phyloP scores from a whole-genome alignment of 2,888 invertebrate genomes.

The Rhagonycha fulva region DNA sequence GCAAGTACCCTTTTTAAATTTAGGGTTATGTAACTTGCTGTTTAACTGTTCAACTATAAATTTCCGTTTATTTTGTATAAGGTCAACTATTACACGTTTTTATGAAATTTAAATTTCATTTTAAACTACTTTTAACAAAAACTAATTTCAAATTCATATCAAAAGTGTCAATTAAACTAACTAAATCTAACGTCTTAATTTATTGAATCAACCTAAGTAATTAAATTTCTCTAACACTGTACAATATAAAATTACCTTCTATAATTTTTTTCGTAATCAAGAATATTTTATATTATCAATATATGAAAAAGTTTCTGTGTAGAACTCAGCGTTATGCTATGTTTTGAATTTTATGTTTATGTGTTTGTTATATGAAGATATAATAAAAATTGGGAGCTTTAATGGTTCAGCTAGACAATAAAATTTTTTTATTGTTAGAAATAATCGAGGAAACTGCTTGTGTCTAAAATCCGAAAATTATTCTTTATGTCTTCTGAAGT shows the following conservation, averaged over 20 bases:
- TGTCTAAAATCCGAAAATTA: neutral
- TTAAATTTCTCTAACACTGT: neutral
- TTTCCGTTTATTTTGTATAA: no score
- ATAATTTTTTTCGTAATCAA: neutral
- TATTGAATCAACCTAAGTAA: neutral
- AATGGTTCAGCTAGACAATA: neutral
- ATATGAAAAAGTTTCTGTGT: neutral
- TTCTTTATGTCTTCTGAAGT: neutral
- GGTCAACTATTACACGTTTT: no score
- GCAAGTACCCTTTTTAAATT: no score
- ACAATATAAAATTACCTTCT: neutral
- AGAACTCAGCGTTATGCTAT: neutral
- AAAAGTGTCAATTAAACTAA: neutral
- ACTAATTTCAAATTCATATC: neutral
- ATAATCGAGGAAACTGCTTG: neutral
- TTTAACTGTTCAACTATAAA: no score
- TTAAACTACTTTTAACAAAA: no score
- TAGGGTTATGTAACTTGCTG: no score
- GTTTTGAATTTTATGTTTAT: neutral
- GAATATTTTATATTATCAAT: neutral
- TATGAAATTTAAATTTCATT: no score
- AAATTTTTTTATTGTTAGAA: neutral
- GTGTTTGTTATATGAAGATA: neutral
- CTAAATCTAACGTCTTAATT: neutral
- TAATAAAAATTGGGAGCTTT: neutral